Conservation (phyloP, 2,113 vertebrate species). For the Illadopsis cleaveri region DNA sequence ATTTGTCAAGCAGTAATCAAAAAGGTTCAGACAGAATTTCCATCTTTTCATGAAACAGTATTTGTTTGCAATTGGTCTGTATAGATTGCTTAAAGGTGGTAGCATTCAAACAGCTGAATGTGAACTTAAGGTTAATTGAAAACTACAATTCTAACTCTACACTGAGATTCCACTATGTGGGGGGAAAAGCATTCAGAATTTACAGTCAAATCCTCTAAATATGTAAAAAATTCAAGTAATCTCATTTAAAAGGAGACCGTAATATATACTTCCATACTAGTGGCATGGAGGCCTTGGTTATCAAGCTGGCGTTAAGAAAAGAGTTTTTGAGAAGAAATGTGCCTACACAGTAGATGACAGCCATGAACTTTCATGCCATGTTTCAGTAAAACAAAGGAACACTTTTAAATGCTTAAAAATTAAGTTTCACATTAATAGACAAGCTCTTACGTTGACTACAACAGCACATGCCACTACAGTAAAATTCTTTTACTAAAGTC, state of each 20-base stretch:
- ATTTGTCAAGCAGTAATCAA: not conserved
- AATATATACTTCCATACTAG: not conserved
- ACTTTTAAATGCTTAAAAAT: not conserved
- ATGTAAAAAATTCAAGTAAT: not conserved
- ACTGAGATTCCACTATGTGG: not conserved
- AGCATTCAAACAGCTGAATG: not conserved
- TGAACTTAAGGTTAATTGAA: not conserved
- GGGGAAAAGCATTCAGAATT: not conserved
- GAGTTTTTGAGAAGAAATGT: not conserved
- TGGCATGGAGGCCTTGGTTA: not conserved
- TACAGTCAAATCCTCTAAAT: not conserved
- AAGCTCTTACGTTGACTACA: not conserved
- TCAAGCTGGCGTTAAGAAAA: not conserved
- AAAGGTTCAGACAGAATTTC: not conserved
- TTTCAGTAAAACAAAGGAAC: not conserved
- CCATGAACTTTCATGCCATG: not conserved
- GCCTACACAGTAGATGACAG: not conserved
- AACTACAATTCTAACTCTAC: not conserved
- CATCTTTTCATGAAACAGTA: not conserved
- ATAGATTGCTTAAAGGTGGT: not conserved
- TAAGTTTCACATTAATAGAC: not conserved
- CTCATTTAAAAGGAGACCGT: not conserved
- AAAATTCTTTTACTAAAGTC: not conserved
- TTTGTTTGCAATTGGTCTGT: not conserved
- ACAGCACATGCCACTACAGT: conserved; percentile 38